phyloP scores from a whole-genome alignment of 2,888 invertebrate species.

The Eulithis testata region DNA sequence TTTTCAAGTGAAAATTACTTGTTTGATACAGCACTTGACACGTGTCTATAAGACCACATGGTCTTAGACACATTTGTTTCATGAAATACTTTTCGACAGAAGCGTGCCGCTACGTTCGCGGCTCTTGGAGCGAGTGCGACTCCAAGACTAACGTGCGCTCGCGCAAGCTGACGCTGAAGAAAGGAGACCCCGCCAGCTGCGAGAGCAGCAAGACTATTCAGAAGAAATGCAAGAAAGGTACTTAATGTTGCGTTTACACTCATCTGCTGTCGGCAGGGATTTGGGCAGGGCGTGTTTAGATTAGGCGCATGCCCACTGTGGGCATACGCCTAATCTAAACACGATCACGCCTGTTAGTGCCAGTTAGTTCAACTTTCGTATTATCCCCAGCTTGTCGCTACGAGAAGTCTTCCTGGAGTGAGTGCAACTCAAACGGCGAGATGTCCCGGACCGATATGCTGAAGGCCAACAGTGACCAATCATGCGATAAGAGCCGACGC shows the following conservation, averaged over 20 bases:
- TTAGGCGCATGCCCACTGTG: no score
- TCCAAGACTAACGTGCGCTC: constrained; percentile 92
- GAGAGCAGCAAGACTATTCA: constrained; percentile 93
- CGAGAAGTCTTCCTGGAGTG: constrained; percentile 94
- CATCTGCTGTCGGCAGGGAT: no score
- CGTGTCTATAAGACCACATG: neutral
- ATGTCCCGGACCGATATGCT: constrained; percentile 93
- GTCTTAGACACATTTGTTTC: no score
- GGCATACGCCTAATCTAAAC: no score
- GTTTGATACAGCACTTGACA: no score
- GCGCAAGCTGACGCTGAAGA: constrained; percentile 93
- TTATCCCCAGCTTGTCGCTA: constrained; percentile 90
- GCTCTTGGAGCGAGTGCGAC: constrained; percentile 95
- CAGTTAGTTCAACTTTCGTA: neutral
- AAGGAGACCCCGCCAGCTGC: constrained; percentile 91
- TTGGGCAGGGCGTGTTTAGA: no score
- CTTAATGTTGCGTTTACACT: neutral
- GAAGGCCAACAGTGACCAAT: constrained; percentile 92
- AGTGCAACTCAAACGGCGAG: constrained; percentile 91
- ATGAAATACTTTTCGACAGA: constrained; percentile 61
- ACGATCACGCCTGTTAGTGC: no score
- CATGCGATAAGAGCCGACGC: constrained; percentile 92
- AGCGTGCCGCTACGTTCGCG: constrained; percentile 93
- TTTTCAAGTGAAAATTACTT: no score
- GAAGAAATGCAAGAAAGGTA: constrained; percentile 97